Percentiles rank a stretch among this genome's conserved stretches.
Conservation (phyloP, 2,888 invertebrate genomes). For the Lepetodrilus schrolli region DNA sequence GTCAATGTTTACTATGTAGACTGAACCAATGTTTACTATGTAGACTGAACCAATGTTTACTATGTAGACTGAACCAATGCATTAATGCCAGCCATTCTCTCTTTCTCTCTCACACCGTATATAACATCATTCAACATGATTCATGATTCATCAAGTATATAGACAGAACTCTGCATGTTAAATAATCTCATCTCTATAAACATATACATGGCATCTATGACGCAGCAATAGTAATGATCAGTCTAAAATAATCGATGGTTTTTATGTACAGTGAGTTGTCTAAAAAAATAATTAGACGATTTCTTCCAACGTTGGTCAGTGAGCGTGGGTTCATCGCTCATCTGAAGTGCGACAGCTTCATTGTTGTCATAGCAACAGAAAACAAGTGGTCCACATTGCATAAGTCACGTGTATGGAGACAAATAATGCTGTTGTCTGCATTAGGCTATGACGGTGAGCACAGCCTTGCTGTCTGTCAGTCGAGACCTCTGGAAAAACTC, state of each 20-base stretch:
- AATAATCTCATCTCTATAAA: conserved; percentile 13
- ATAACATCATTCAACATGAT: no score
- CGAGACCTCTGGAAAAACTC: not conserved
- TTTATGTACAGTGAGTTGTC: conserved; percentile 1
- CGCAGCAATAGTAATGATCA: not conserved
- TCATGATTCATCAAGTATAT: not conserved
- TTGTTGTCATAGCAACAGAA: not conserved
- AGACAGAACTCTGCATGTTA: not conserved
- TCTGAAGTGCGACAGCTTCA: not conserved
- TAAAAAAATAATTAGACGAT: conserved; percentile 14
- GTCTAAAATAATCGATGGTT: not conserved
- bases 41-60: no score
- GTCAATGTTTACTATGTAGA: no score
- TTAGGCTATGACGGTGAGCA: not conserved
- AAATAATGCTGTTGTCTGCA: not conserved
- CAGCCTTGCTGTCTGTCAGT: not conserved
- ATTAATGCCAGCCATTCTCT: no score
- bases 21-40: no score
- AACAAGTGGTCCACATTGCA: not conserved
- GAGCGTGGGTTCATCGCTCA: not conserved
- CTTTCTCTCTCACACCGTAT: no score
- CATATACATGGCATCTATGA: not conserved
- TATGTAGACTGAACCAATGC: no score
- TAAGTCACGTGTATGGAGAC: not conserved
- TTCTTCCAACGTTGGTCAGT: not conserved